phyloP scores from a whole-genome alignment of 1,140 invertebrate genomes.

The Drosophila carrolli region DNA sequence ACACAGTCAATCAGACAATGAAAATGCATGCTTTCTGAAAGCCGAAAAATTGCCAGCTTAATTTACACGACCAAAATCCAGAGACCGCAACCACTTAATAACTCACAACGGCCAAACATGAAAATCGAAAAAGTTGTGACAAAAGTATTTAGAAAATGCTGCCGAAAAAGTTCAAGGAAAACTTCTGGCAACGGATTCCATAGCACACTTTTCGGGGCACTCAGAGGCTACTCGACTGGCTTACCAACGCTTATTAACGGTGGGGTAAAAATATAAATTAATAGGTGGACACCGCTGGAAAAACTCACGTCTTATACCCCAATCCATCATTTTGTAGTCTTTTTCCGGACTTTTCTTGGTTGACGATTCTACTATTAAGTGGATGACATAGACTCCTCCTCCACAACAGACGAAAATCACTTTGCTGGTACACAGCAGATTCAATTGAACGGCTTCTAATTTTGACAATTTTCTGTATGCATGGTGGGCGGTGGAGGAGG shows the following conservation, averaged over 20 bases:
- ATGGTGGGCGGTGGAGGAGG: slow-evolving; percentile 37
- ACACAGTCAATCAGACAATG: slow-evolving; percentile 35
- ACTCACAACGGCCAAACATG: slow-evolving; percentile 14
- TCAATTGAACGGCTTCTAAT: slow-evolving; percentile 79
- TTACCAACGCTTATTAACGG: slow-evolving; percentile 44
- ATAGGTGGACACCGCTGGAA: slow-evolving; percentile 2
- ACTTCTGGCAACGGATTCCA: slow-evolving; percentile 15
- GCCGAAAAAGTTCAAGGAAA: slow-evolving; percentile 22
- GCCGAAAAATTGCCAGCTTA: slow-evolving; percentile 29
- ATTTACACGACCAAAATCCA: slow-evolving; percentile 25
- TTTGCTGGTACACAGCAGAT: slow-evolving; percentile 57
- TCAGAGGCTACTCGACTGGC: slow-evolving; percentile 9
- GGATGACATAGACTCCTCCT: slow-evolving; percentile 35
- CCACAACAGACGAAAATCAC: slow-evolving; percentile 25
- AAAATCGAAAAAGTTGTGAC: slow-evolving; percentile 36
- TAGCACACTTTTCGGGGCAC: slow-evolving; percentile 55
- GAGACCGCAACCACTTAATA: slow-evolving; percentile 39
- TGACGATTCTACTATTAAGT: slow-evolving; percentile 31
- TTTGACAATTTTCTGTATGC: slow-evolving; percentile 81
- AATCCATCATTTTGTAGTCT: slow-evolving; percentile 88
- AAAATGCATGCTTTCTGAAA: slow-evolving; percentile 9
- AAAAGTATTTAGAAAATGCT: slow-evolving; percentile 37
- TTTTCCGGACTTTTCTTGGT: slow-evolving; percentile 30
- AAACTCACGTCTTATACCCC: slow-evolving; percentile 92
- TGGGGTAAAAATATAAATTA: slow-evolving; percentile 2